Conservation (phyloP, 2,113 vertebrate genomes). For the Brachirus orientalis region DNA sequence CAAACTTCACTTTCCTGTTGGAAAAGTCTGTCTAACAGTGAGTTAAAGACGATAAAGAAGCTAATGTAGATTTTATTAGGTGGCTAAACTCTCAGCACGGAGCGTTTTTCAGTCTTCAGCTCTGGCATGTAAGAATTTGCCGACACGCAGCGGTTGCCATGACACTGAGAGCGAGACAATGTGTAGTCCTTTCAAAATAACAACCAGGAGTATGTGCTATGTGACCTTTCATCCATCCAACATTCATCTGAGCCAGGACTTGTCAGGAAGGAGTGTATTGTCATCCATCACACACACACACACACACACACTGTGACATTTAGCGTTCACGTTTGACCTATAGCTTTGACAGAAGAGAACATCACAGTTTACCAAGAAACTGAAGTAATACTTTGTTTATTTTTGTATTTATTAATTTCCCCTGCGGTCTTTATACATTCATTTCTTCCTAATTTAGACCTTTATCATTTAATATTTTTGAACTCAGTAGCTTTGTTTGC, state of each 20-base stretch:
- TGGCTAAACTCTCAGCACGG: too few species aligned
- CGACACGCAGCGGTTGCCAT: conserved; percentile 48
- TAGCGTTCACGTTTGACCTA: conserved; percentile 8
- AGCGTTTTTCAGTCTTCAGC: neutral
- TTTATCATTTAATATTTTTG: too few species aligned
- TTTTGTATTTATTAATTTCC: neutral
- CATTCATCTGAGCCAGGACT: conserved; percentile 78
- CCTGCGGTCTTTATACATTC: neutral
- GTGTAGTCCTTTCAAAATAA: conserved; percentile 80
- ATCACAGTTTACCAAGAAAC: neutral
- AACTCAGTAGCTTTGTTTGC: too few species aligned
- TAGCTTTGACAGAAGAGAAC: neutral
- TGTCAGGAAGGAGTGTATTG: conserved; percentile 65
- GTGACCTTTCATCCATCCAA: conserved; percentile 82
- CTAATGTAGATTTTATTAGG: too few species aligned
- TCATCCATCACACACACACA: conserved; percentile 54
- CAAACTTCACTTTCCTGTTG: too few species aligned
- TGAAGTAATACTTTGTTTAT: neutral
- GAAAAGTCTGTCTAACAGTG: too few species aligned
- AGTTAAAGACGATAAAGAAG: too few species aligned
- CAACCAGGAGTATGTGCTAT: conserved; percentile 75
- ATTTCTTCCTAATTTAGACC: too few species aligned
- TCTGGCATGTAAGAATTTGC: conserved; percentile 45
- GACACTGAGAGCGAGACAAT: conserved; percentile 51
- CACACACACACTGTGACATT: conserved; percentile 41